Evolutionary conservation across 2,113 vertebrate genomes (phyloP), one percentile per base, ranked within the genome.

Genomic region (Nycticebus coucang): DNA sequence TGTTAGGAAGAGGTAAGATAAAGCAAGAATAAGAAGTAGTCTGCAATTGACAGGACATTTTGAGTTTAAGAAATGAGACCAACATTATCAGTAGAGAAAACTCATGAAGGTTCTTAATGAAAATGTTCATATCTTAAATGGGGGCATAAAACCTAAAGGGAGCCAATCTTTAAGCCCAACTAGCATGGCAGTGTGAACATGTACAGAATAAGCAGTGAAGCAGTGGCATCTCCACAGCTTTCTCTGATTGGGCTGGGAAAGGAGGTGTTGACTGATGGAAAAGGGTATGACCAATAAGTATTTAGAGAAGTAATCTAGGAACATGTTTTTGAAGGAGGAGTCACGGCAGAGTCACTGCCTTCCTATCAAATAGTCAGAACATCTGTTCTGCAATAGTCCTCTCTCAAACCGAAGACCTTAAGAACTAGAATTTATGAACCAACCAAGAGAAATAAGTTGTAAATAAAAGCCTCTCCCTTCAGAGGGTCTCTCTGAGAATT

Each of bases 101-200:
- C 81, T 80, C 28, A 62, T 72, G 21, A 84, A 86, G 75, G 7
- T 28, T 82, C 22, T 96, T 86, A 53, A 79, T 59, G 74, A 94
- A 85, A 95, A 93, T 57, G 28, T 7, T 15, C 69, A 19, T 45
- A n/a, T 33, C 22, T 94, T 81, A 89, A 92, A 89, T 22, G 24
- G n/a, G 35, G 35, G 50, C 15, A 14, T 17, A 77, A 37, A 57
- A 55, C 22, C 84, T 57, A 33, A 50, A 74, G 72, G 33, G 82
- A 93, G 57, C 5, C 15, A 53, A 2, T 15, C 28, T 91, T 80
- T 33, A 55, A 35, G 7, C 0, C 41, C 21, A 74, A 21, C n/a
- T 10, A 74, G 55, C 19, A 37, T 53, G 59, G 11, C 18, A 62
- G 1, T 26, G 10, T 35, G 30, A 74, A 75, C n/a, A 35, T 4